These are phyloP conservation scores for Iphiclides podalirius DNA, from an alignment of 2,888 invertebrate genomes.

Conservation along the genomic window DNA sequence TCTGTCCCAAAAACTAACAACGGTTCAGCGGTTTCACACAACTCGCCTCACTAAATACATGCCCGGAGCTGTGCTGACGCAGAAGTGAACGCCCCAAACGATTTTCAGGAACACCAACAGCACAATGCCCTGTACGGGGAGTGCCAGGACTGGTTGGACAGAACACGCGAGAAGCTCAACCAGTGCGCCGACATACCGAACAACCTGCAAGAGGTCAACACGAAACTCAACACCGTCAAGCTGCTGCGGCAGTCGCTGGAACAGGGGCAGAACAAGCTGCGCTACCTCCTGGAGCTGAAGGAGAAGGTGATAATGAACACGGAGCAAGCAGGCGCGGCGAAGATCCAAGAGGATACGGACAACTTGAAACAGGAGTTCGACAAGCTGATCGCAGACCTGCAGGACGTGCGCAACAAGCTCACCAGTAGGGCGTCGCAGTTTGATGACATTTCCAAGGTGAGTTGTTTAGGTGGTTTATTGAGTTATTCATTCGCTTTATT, in stretches of 20 bases:
- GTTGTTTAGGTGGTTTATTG: not conserved
- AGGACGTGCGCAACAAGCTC: slow-evolving; percentile 87
- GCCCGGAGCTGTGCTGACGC: no score
- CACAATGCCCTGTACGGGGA: slow-evolving; percentile 95
- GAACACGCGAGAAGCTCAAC: slow-evolving; percentile 91
- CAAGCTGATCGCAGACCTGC: slow-evolving; percentile 89
- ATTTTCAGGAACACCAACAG: slow-evolving; percentile 91
- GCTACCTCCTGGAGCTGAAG: slow-evolving; percentile 92
- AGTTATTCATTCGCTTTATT: not conserved
- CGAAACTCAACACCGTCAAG: slow-evolving; percentile 91
- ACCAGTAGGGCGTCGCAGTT: slow-evolving; percentile 87
- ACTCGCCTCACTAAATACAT: no score
- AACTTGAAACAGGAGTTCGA: slow-evolving; percentile 94
- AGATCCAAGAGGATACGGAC: slow-evolving; percentile 95
- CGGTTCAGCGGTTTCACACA: no score
- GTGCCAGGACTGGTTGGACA: slow-evolving; percentile 95
- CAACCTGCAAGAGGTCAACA: slow-evolving; percentile 90
- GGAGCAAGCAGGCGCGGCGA: slow-evolving; percentile 91
- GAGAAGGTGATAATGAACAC: slow-evolving; percentile 97
- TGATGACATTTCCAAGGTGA: slow-evolving; percentile 91
- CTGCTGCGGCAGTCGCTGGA: slow-evolving; percentile 94
- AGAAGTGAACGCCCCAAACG: not conserved
- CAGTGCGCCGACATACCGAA: slow-evolving; percentile 90
- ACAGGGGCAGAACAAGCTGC: slow-evolving; percentile 87
- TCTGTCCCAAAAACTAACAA: no score